Evolutionary conservation across 2,113 vertebrate species (phyloP), one percentile per base, ranked within the genome.

Genomic region (Misgurnus anguillicaudatus): DNA sequence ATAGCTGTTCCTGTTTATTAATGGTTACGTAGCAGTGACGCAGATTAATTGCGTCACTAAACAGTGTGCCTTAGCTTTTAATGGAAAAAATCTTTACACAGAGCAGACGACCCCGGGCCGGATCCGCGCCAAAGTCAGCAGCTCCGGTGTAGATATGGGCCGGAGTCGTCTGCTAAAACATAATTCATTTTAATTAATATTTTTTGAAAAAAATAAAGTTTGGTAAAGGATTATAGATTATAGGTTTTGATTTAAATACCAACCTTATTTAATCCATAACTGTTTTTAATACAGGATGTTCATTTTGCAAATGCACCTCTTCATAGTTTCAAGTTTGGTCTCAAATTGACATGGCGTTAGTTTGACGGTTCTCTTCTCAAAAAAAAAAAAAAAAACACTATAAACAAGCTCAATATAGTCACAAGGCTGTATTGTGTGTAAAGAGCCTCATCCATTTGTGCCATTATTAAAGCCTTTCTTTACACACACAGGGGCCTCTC

Each of bases 401-500:
- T 13, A 39, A 16, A 5, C 21, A 75, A 24, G 24, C 38, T 55
- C 61, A 64, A 3, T 75, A 19, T 51, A 83, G 83, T 90, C 89
- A 89, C 81, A 86, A 82, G 89, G 79, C 82, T 60, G 17, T 2
- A 55, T 80, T 64, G 21, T 31, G 53, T 73, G 55, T 53, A 66
- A 51, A 24, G 17, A 38, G 45, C 41, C 61, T 79, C 62, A 73
- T 36, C 36, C 19, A 65, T 67, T 82, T 61, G 71, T 58, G 36
- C 79, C 75, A 80, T 75, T 73, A 84, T 76, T 84, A 3, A 0
- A 62, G 66, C 47, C 73, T 80, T 67, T 64, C 58, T 64, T 69
- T 73, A 67, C 45, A 79, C 79, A 79, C 79, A 91, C 87, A 90
- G 85, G 87, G 73, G 80, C 83, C 85, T 63, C 74, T 74, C 55